Percentiles rank a stretch among this genome's conserved stretches.
Evolutionary conservation across 2,888 invertebrate species (phyloP).

Genomic region (Dynastes grantii): DNA sequence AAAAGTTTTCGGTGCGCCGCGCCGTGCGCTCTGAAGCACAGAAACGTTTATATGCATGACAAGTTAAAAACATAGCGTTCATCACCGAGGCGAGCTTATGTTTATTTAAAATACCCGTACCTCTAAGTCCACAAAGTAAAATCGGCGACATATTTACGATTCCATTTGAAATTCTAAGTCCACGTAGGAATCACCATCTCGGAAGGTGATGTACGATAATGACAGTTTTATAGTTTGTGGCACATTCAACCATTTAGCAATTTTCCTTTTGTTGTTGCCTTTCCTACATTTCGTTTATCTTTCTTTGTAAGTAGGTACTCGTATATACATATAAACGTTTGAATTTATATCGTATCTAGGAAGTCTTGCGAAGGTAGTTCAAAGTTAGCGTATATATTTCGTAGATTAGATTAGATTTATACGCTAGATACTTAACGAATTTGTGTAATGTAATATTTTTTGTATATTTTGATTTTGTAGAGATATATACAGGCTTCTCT

Average conservation of each 20-base stretch:
- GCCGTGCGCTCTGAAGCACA: neutral
- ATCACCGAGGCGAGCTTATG: conserved; percentile 49
- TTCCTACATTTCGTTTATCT: conserved; percentile 24
- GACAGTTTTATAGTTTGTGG: conserved; percentile 57
- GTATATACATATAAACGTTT: conserved; percentile 20
- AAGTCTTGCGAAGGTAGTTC: conserved; percentile 9
- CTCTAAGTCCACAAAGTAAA: conserved; percentile 52
- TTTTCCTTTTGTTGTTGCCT: conserved; percentile 49
- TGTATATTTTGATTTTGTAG: conserved; percentile 18
- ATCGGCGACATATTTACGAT: conserved; percentile 55
- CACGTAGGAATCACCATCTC: conserved; percentile 51
- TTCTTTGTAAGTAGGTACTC: conserved; percentile 10
- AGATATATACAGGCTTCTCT: neutral
- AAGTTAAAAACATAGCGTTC: conserved; percentile 54
- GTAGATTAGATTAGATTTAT: neutral
- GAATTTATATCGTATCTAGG: conserved; percentile 19
- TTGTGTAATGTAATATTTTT: conserved; percentile 5
- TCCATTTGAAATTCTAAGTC: conserved; percentile 53
- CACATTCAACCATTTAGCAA: conserved; percentile 54
- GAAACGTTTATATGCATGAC: conserved; percentile 50
- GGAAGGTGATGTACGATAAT: conserved; percentile 52
- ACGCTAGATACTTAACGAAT: neutral
- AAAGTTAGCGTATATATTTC: neutral
- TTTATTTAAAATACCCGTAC: conserved; percentile 53
- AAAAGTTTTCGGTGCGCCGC: conserved; percentile 24